These are phyloP conservation scores for Morpho deidamia DNA, from an alignment of 2,888 invertebrate genomes.

Conservation along the genomic window DNA sequence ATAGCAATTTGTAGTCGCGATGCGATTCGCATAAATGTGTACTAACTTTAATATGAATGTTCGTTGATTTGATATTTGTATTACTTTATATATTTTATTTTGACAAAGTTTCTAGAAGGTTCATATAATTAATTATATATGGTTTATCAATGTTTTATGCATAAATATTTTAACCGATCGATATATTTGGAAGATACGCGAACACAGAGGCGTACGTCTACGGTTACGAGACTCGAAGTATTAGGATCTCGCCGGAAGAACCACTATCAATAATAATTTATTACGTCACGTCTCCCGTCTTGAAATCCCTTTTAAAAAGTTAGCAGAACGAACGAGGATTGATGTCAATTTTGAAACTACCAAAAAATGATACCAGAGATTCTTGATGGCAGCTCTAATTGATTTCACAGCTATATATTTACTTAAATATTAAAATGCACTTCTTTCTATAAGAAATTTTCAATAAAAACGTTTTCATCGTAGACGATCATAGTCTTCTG, in stretches of 20 bases:
- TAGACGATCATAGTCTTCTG: conserved; percentile 70
- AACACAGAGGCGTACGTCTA: no score
- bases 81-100: background rate
- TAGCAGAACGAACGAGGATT: no score
- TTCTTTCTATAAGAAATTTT: conserved; percentile 23
- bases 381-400: conserved; percentile 16
- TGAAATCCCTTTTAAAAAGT: no score
- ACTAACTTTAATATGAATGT: conserved; percentile 7
- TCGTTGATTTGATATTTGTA: conserved; percentile 3
- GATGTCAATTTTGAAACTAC: background rate
- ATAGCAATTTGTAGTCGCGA: background rate
- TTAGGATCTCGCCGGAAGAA: no score
- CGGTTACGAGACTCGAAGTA: no score
- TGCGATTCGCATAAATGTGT: background rate
- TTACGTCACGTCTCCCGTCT: no score
- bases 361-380: conserved; percentile 8
- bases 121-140: background rate
- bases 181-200: no score
- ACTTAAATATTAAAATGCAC: conserved; percentile 30
- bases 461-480: conserved; percentile 38
- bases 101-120: background rate
- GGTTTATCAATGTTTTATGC: no score
- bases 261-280: no score
- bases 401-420: conserved; percentile 34
- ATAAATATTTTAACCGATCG: no score